Percentiles rank a stretch among this genome's conserved stretches.
Evolutionary conservation across 2,113 vertebrate species (phyloP).

Genomic region (Saccopteryx bilineata): DNA sequence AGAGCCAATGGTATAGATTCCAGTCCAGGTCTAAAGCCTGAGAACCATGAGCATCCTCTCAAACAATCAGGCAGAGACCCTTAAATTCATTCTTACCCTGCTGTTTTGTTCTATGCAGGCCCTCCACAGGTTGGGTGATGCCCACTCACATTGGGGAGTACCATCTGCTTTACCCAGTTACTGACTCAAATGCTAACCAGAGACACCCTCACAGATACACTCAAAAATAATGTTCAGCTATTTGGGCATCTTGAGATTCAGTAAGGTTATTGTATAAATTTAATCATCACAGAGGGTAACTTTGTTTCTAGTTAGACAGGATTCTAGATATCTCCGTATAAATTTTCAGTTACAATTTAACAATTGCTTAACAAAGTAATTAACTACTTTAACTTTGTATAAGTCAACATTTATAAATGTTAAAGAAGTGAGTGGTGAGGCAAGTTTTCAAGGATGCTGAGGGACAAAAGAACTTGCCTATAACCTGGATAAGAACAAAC

Average conservation of each 20-base stretch:
- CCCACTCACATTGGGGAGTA: not conserved
- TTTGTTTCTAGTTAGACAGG: conserved; percentile 30
- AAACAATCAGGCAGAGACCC: not conserved
- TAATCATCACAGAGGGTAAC: not conserved
- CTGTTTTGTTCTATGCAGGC: not conserved
- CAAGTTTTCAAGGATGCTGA: not conserved
- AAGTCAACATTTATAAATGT: too few species aligned
- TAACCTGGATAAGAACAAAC: not conserved
- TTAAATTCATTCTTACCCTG: not conserved
- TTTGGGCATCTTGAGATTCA: not conserved
- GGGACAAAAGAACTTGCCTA: not conserved
- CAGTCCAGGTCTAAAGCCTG: not conserved
- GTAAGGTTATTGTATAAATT: not conserved
- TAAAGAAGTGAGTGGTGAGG: not conserved
- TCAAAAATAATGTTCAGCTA: not conserved
- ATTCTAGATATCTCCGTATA: not conserved
- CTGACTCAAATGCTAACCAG: not conserved
- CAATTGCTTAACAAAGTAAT: not conserved
- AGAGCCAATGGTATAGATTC: not conserved
- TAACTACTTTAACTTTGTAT: too few species aligned
- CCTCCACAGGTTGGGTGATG: not conserved
- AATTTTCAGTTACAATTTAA: conserved; percentile 28
- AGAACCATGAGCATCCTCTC: not conserved
- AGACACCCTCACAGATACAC: not conserved
- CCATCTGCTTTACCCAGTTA: not conserved